Percentiles rank a stretch among this genome's conserved stretches.
Conservation (phyloP, 2,888 invertebrate species). For the Clostera curtula region DNA sequence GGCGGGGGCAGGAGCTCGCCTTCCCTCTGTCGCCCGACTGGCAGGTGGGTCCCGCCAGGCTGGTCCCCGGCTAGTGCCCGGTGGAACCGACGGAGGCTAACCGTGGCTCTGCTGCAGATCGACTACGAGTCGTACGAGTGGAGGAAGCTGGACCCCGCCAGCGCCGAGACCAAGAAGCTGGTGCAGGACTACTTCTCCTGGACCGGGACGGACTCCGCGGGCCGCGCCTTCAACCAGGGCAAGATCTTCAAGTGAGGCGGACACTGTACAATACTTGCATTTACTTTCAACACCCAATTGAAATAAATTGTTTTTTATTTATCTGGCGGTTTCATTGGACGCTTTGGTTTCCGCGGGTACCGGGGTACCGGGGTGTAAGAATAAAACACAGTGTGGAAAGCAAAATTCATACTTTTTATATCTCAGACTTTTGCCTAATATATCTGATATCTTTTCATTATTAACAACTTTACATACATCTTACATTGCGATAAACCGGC, state of each 20-base stretch:
- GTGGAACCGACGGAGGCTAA: background rate
- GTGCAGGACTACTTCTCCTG: slow-evolving; percentile 94
- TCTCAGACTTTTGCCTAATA: slow-evolving; percentile 67
- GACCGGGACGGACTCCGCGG: slow-evolving; percentile 89
- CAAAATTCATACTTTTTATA: slow-evolving; percentile 58
- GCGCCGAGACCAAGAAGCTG: slow-evolving; percentile 87
- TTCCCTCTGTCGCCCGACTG: slow-evolving; percentile 94
- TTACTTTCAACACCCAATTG: slow-evolving; percentile 37
- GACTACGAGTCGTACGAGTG: slow-evolving; percentile 98
- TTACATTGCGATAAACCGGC: slow-evolving; percentile 34
- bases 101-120: slow-evolving; percentile 50
- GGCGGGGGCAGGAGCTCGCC: slow-evolving; percentile 96
- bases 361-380: slow-evolving; percentile 4
- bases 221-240: slow-evolving; percentile 97
- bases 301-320: slow-evolving; percentile 58
- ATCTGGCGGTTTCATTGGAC: slow-evolving; percentile 17
- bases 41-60: slow-evolving; percentile 67
- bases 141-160: slow-evolving; percentile 91
- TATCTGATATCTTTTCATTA: slow-evolving; percentile 50
- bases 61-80: background rate
- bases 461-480: slow-evolving; percentile 40
- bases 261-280: slow-evolving; percentile 30
- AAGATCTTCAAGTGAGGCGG: slow-evolving; percentile 94
- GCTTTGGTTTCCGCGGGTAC: background rate
- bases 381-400: slow-evolving; percentile 41